These are phyloP conservation scores for Heliocidaris erythrogramma DNA, from an alignment of 35 echinoderm and acorn worm species.

Conservation along the genomic window DNA sequence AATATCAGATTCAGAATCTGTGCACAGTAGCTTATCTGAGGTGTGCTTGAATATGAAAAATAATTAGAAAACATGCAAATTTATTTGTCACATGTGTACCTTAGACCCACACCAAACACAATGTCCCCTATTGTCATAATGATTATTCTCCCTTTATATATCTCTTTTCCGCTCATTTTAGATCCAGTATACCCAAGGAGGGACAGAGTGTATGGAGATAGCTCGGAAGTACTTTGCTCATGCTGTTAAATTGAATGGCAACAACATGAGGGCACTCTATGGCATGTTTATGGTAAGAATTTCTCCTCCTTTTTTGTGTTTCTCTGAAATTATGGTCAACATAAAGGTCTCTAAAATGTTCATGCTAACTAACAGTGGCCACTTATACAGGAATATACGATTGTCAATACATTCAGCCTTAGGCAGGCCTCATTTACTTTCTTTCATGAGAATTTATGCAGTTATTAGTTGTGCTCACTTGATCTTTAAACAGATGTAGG, in stretches of 20 bases:
- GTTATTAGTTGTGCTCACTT: too few relatives aligned
- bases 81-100: too few relatives aligned
- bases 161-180: slow-evolving; percentile 46
- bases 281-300: slow-evolving; percentile 91
- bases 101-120: too few relatives aligned
- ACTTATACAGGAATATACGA: background rate
- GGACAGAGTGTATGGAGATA: slow-evolving; percentile 79
- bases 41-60: too few relatives aligned
- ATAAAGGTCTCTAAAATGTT: too few relatives aligned
- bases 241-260: slow-evolving; percentile 90
- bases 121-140: too few relatives aligned
- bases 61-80: too few relatives aligned
- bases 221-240: slow-evolving; percentile 99
- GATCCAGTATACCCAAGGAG: slow-evolving; percentile 97
- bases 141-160: background rate
- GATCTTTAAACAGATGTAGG: too few relatives aligned
- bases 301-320: background rate
- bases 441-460: too few relatives aligned
- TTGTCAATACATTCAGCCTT: background rate
- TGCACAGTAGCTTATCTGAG: too few relatives aligned
- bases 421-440: background rate
- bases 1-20: too few relatives aligned
- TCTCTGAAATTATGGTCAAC: background rate
- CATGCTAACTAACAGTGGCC: too few relatives aligned
- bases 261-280: slow-evolving; percentile 97